A percentile compares a stretch with the other conserved stretches of the same genome.
Evolutionary conservation across 2,888 invertebrate species (phyloP).

Genomic region (Cylloceria caligata): DNA sequence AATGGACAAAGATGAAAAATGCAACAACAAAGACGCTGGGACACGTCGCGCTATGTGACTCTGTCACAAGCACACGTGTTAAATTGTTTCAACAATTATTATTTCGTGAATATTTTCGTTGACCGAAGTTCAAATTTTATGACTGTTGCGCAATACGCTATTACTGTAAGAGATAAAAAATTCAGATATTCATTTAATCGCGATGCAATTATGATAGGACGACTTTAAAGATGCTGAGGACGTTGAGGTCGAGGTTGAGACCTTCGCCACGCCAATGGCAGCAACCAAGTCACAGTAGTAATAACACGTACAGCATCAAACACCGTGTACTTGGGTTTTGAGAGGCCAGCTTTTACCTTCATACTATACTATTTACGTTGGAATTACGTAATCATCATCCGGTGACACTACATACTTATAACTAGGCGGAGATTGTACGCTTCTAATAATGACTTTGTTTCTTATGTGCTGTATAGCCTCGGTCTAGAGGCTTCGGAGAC

Average conservation of each 20-base stretch:
- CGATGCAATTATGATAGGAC: too few species aligned
- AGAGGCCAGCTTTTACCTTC: conserved; percentile 14
- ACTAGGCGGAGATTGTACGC: conserved; percentile 45
- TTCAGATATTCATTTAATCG: too few species aligned
- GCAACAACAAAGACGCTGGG: too few species aligned
- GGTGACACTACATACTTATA: conserved; percentile 33
- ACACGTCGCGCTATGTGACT: too few species aligned
- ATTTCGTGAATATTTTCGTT: too few species aligned
- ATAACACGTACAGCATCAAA: conserved; percentile 35
- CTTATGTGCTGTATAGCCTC: conserved; percentile 48
- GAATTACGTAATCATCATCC: conserved; percentile 52
- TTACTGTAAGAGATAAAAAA: too few species aligned
- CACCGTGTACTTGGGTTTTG: conserved; percentile 27
- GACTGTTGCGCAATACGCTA: too few species aligned
- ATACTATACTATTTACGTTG: conserved; percentile 57
- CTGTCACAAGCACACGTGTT: too few species aligned
- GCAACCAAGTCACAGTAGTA: conserved; percentile 68
- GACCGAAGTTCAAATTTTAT: too few species aligned
- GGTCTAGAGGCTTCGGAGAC: conserved; percentile 39
- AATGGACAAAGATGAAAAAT: too few species aligned
- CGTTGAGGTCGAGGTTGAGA: conserved; percentile 68
- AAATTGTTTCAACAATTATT: too few species aligned
- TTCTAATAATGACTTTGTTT: conserved; percentile 63
- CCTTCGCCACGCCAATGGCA: conserved; percentile 68
- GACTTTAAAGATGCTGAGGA: conserved; percentile 70